Evolutionary conservation across 2,797 vertebrate species (phyloP).

Genomic region (Pteronotus mesoamericanus): DNA sequence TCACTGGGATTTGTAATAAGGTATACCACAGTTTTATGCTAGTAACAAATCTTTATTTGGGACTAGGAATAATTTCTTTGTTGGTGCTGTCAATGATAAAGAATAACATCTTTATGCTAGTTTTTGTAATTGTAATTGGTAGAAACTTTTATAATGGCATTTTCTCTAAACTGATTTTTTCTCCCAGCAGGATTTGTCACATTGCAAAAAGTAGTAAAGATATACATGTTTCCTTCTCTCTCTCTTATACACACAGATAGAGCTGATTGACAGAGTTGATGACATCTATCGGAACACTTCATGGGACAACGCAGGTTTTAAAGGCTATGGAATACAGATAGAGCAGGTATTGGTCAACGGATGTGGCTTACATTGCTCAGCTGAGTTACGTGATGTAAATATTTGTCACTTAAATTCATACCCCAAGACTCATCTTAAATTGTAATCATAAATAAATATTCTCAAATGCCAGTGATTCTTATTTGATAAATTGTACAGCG

Average conservation of each 20-base stretch:
- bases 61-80: background rate
- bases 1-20: background rate
- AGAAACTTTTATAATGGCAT: background rate
- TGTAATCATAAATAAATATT: background rate
- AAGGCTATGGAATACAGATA: conserved; percentile 97
- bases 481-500: background rate
- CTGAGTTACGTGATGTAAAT: background rate
- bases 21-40: background rate
- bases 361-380: background rate
- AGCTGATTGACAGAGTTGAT: conserved; percentile 97
- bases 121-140: background rate
- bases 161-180: background rate
- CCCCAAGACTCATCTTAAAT: background rate
- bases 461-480: background rate
- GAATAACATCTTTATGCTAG: background rate
- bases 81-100: background rate
- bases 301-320: conserved; percentile 88
- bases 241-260: conserved; percentile 86
- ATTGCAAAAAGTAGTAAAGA: background rate
- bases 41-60: background rate
- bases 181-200: background rate
- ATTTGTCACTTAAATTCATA: background rate
- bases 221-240: background rate
- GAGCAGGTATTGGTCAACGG: conserved; percentile 87
- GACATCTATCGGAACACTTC: conserved; percentile 98